Evolutionary conservation across 2,113 vertebrate species (phyloP), one percentile per base, ranked within the genome.

Genomic region (Scomber japonicus): DNA sequence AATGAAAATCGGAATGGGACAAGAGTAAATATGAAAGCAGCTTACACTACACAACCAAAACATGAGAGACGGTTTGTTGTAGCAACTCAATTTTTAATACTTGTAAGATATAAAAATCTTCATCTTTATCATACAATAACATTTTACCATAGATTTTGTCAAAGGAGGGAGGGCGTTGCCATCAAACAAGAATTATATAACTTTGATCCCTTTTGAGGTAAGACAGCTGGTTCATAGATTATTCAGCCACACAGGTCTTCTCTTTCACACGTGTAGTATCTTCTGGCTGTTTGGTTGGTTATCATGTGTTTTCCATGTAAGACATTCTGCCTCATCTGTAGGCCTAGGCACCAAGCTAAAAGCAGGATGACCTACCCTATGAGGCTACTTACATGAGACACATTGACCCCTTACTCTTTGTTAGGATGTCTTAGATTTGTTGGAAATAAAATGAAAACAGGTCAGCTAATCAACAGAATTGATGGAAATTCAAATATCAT

Each of bases 31-130:
- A 9, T 9, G 2, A 9, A 40, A 40, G 35, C 9, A 7, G 2
- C 6, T 40, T 40, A 9, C 35, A 35, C 6, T 35, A 13, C 9
- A 40, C 12, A n/a, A 30, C 3, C 5, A 73, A 35, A 82, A 66
- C 1, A 55, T 50, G 68, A 12, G 30, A 88, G 45, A 71, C 65
- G 60, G 35, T 63, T 83, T 76, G 79, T 92, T 48, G 65, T 92
- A 92, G 89, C 88, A 92, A 93, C 88, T 83, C 54, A 71, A 81
- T 90, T 81, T 94, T 93, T 92, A 90, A 90, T 89, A 87, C 87
- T 82, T 88, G 80, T 90, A 90, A 89, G 88, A 90, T 92, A 93
- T 91, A 92, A 92, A 93, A 91, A 90, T 93, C 91, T 91, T 91
- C 70, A 90, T 91, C 78, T 92, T 92, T 91, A 89, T 92, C 84